These are phyloP conservation scores for Thaleichthys pacificus DNA, from an alignment of 2,797 vertebrate species.

Conservation along the genomic window DNA sequence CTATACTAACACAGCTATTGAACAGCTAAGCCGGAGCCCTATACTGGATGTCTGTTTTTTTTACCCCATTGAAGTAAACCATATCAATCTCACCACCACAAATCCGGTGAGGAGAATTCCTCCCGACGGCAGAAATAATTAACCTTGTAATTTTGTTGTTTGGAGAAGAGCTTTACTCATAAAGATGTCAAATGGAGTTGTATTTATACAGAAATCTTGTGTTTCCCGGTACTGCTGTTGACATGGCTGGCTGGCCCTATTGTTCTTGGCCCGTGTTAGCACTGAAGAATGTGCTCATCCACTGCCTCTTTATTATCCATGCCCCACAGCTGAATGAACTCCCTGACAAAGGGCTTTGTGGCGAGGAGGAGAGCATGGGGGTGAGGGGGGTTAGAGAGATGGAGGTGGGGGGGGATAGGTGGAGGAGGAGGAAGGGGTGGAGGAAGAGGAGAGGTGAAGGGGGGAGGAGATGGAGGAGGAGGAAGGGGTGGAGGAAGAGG, in stretches of 20 bases:
- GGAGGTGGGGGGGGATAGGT: not conserved
- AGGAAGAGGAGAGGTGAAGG: too few species aligned
- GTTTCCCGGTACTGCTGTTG: slow-evolving; percentile 31
- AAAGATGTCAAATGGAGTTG: slow-evolving; percentile 29
- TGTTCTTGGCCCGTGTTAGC: slow-evolving; percentile 47
- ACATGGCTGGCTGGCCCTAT: slow-evolving; percentile 38
- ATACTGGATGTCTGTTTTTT: not conserved
- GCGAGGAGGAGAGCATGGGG: slow-evolving; percentile 24
- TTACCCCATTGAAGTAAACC: not conserved
- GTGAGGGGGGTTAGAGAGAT: too few species aligned
- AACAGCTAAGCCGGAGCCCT: not conserved
- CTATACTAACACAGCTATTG: not conserved
- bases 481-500: slow-evolving; percentile 3
- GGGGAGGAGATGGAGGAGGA: not conserved
- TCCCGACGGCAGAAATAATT: slow-evolving; percentile 6
- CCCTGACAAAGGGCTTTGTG: slow-evolving; percentile 45
- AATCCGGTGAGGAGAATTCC: not conserved
- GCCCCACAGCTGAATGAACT: slow-evolving; percentile 54
- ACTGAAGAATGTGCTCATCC: slow-evolving; percentile 51
- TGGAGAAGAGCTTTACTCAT: slow-evolving; percentile 16
- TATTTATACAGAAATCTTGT: slow-evolving; percentile 5
- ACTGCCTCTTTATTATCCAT: slow-evolving; percentile 48
- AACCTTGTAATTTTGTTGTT: slow-evolving; percentile 27
- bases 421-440: slow-evolving; percentile 13
- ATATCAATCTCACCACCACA: slow-evolving; percentile 7